Base-by-base conservation (phyloP, 1,140 invertebrate species). In the Rhagoletis pomonella region DNA sequence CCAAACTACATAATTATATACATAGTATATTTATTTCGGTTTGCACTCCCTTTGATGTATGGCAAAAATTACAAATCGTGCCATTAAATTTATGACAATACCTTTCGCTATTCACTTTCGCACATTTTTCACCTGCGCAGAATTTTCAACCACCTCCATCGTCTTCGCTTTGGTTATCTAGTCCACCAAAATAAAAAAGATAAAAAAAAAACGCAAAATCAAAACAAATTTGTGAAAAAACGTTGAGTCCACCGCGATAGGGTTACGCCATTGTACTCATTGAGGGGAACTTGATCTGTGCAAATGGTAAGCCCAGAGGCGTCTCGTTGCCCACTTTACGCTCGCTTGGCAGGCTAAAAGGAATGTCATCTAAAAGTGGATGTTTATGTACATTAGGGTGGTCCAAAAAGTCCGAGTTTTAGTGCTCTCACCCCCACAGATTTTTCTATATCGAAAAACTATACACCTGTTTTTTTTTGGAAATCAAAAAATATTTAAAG, bases 41-140 rank as follows among this genome's bases (percentile, higher is more conserved):
- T 67, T 73, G 39, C 67, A 42, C 17, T 4, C 12, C 42, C 10
- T 73, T 17, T 44, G 44, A 47, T 73, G 12, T 73, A 39, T 73
- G 17, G 17, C 67, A 44, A 42, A 42, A 47, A 73, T 44, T 39
- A 73, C 67, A 73, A 73, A 73, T 73, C 12, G 67, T 73, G 3
- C 39, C 67, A 73, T 73, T 4, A 73, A 73, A 73, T 17, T 44
- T 73, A 73, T 73, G 67, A 44, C 39, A 73, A 73, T 73, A 17
- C 12, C 4, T 73, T n/a, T 44, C 67, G 67, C 12, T 47, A 12
- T 73, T 7, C 67, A 12, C 67, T 39, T 73, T 73, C 67, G 67
- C 67, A 17, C 42, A 42, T 39, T 73, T 73, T 17, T 47, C 10
- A 44, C 67, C 67, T 73, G 42, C 42, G 0, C 44, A 39, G 14